phyloP scores from a whole-genome alignment of 2,797 vertebrate genomes.

The Podarcis siculus region DNA sequence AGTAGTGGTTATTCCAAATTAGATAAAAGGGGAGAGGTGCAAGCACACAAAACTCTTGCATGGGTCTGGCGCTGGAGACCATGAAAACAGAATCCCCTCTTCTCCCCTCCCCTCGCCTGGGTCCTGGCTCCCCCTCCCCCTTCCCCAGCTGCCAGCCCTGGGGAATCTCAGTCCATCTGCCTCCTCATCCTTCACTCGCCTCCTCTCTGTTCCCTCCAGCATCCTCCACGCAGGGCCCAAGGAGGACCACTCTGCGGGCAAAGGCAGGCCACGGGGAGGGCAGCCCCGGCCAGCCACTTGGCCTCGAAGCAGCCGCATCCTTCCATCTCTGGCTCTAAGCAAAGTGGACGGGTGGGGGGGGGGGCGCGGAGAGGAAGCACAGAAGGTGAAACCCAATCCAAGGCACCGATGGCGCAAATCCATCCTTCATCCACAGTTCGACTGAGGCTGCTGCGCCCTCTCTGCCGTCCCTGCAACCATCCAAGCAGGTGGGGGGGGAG shows the following conservation, averaged over 20 bases:
- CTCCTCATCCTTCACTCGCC: background rate
- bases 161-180: constrained; percentile 32
- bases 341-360: background rate
- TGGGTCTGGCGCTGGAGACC: background rate
- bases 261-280: background rate
- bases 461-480: background rate
- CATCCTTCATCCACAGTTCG: background rate
- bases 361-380: background rate
- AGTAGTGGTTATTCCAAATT: background rate
- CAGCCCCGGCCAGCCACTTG: background rate
- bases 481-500: background rate
- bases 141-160: background rate
- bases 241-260: background rate
- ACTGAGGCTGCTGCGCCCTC: background rate
- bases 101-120: background rate
- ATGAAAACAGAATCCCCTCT: background rate
- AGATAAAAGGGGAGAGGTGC: background rate
- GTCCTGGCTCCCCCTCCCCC: background rate
- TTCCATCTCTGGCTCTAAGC: background rate
- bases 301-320: constrained; percentile 1
- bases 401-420: background rate
- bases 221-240: background rate
- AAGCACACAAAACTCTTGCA: background rate
- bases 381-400: background rate
- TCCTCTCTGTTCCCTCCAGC: background rate